Base-by-base conservation (phyloP, 2,113 vertebrate species). In the Syngnathus floridae region DNA sequence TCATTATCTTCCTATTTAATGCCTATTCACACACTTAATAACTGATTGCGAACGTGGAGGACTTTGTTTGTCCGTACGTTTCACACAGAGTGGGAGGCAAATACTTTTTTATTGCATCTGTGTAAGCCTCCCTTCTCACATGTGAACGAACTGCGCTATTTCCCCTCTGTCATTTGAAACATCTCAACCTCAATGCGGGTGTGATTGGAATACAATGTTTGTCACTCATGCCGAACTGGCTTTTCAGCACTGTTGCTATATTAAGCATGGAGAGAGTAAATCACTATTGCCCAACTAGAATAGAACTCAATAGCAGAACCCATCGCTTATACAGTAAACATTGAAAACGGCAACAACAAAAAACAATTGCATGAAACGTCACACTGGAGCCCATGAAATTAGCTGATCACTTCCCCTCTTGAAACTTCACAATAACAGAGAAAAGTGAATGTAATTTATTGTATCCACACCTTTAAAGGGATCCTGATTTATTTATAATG, bases 1-100 rank as follows among this genome's bases (percentile, higher is more conserved):
- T 83, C 69, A 87, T 88, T 88, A 88, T 86, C 70, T 73, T 75
- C 59, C 72, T 13, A 43, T 82, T 72, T 81, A 75, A 86, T 81
- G 78, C 78, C 75, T 69, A 76, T 86, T 84, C 80, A 86, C 73
- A 75, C 78, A 74, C 72, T 77, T 79, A 66, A 86, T 84, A 76
- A 80, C 64, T 82, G 82, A 81, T 82, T 87, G 77, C 76, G 73
- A 61, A 73, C 70, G 68, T 19, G 11, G 49, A 86, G 81, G 72
- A 81, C 71, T 84, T 82, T 90, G 76, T 86, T 86, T 84, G 64
- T 77, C 64, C 79, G 74, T 64, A 22, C 64, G 64, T 76, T 62
- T 83, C 76, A 75, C 49, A 69, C 51, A 58, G 61, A 62, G 79
- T 80, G 78, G 78, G 78, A 70, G 65, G 75, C 65, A 76, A 80